These are phyloP conservation scores for Drosophila helvetica DNA, from an alignment of 2,888 invertebrate species.

Conservation along the genomic window DNA sequence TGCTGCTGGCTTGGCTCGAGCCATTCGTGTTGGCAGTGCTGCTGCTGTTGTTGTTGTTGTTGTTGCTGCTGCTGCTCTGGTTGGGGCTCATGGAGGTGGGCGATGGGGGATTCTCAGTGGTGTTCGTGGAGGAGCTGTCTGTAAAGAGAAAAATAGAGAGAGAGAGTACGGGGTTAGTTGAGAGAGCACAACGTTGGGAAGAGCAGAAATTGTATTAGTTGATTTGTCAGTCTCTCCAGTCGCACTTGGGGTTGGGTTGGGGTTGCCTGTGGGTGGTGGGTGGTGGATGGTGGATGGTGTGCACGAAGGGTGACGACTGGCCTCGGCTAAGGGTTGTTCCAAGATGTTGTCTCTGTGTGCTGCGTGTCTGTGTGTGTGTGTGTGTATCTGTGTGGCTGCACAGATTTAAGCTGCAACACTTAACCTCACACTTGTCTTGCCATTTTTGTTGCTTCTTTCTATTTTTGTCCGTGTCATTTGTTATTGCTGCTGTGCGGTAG, in stretches of 20 bases:
- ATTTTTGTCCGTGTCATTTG: slow-evolving; percentile 25
- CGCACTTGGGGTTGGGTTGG: slow-evolving; percentile 8
- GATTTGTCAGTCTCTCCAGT: slow-evolving; percentile 52
- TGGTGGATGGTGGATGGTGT: not conserved
- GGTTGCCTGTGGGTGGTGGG: slow-evolving; percentile 7
- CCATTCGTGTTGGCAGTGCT: slow-evolving; percentile 56
- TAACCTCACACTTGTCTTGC: slow-evolving; percentile 76
- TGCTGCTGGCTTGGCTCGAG: slow-evolving; percentile 60
- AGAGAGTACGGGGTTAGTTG: not conserved
- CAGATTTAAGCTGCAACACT: slow-evolving; percentile 77
- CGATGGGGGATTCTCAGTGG: slow-evolving; percentile 88
- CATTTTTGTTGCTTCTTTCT: slow-evolving; percentile 44
- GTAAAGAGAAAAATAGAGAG: slow-evolving; percentile 81
- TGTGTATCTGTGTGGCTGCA: slow-evolving; percentile 41
- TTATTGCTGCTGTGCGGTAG: slow-evolving; percentile 20
- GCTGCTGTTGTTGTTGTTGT: slow-evolving; percentile 54
- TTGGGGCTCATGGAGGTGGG: slow-evolving; percentile 86
- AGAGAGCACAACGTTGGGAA: not conserved
- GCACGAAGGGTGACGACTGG: slow-evolving; percentile 8
- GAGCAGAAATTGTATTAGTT: slow-evolving; percentile 57
- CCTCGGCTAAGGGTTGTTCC: slow-evolving; percentile 57
- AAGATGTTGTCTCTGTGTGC: slow-evolving; percentile 24
- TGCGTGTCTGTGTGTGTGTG: slow-evolving; percentile 21
- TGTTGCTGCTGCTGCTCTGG: slow-evolving; percentile 83
- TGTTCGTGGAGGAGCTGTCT: slow-evolving; percentile 90